Conservation (phyloP, 1,140 invertebrate species). For the Solenopsis fugax region DNA sequence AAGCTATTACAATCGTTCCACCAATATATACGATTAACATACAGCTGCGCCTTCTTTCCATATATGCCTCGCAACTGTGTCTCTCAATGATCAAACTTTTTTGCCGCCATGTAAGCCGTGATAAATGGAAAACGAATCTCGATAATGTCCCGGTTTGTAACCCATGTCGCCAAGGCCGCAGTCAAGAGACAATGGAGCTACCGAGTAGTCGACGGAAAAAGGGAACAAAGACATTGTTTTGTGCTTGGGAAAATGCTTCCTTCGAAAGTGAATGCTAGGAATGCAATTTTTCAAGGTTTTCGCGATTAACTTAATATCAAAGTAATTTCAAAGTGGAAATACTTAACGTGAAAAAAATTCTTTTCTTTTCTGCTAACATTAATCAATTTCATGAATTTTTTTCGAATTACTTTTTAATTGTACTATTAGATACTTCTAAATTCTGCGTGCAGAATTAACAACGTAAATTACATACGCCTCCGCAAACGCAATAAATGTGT, state of each 20-base stretch:
- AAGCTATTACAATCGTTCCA: background rate
- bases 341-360: background rate
- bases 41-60: background rate
- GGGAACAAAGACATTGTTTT: constrained; percentile 62
- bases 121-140: constrained; percentile 50
- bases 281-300: constrained; percentile 54
- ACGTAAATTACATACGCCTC: background rate
- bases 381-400: background rate
- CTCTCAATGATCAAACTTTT: constrained; percentile 28
- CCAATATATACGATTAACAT: background rate
- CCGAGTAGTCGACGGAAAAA: constrained; percentile 37
- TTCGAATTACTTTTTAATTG: background rate
- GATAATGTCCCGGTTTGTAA: constrained; percentile 51
- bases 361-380: background rate
- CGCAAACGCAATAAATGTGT: background rate
- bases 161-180: constrained; percentile 19
- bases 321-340: constrained; percentile 19
- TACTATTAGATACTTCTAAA: background rate
- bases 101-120: background rate
- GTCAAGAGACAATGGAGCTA: constrained; percentile 37
- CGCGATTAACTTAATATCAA: background rate
- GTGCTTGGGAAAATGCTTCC: constrained; percentile 51
- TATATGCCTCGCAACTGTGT: background rate
- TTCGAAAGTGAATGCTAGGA: constrained; percentile 48
- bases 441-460: background rate